Conservation (phyloP, 1,140 invertebrate genomes). For the Lutraria rhynchaena region DNA sequence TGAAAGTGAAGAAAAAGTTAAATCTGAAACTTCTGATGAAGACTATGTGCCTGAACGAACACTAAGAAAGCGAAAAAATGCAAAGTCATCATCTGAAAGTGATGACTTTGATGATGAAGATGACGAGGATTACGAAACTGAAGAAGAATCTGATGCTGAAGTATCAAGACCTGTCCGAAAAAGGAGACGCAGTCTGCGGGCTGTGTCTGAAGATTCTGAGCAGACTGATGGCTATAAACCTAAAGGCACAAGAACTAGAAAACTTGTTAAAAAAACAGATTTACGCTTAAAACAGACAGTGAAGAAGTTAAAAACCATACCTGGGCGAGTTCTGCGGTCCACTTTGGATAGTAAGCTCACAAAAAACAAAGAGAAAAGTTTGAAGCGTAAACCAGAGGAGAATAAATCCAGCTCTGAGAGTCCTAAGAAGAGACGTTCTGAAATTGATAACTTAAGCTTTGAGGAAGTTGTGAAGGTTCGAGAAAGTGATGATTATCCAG, state of each 20-base stretch:
- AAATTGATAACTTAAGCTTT: conserved; percentile 31
- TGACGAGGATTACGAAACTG: background rate
- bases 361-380: background rate
- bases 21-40: conserved; percentile 48
- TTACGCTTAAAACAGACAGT: conserved; percentile 4
- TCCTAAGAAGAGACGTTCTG: conserved; percentile 24
- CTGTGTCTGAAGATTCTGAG: conserved; percentile 1
- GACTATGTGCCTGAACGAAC: conserved; percentile 40
- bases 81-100: conserved; percentile 4
- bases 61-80: conserved; percentile 19
- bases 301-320: background rate
- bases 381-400: conserved; percentile 17
- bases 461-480: conserved; percentile 25
- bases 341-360: conserved; percentile 11
- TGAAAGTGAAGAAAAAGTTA: conserved; percentile 44
- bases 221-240: conserved; percentile 35
- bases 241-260: conserved; percentile 48
- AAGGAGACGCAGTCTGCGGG: background rate
- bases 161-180: conserved; percentile 14
- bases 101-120: conserved; percentile 23
- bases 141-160: background rate
- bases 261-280: conserved; percentile 19
- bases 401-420: background rate
- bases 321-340: conserved; percentile 9
- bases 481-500: conserved; percentile 26